Evolutionary conservation across 2,888 invertebrate genomes (phyloP).

Genomic region (Taphrorychus bicolor): DNA sequence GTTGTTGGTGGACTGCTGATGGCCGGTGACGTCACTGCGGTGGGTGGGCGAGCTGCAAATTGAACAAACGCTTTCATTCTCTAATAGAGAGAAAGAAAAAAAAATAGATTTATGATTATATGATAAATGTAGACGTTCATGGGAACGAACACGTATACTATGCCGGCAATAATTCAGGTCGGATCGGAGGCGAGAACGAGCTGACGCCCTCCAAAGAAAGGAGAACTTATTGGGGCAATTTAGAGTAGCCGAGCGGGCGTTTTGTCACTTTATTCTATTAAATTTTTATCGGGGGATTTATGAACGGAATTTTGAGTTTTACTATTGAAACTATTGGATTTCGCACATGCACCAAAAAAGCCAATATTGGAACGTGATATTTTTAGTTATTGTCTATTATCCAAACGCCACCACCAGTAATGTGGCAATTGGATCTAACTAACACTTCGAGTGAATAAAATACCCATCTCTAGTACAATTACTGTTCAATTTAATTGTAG

Average conservation of each 20-base stretch:
- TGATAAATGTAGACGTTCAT: slow-evolving; percentile 9
- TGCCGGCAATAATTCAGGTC: slow-evolving; percentile 26
- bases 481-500: too few species aligned
- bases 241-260: not conserved
- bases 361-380: too few species aligned
- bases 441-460: too few species aligned
- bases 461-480: too few species aligned
- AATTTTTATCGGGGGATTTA: not conserved
- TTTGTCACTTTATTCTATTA: not conserved
- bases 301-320: not conserved
- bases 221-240: not conserved
- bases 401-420: too few species aligned
- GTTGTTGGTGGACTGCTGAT: slow-evolving; percentile 45
- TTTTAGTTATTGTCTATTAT: too few species aligned
- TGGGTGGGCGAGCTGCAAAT: slow-evolving; percentile 52
- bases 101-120: not conserved
- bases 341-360: too few species aligned
- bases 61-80: too few species aligned
- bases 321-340: not conserved
- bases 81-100: not conserved
- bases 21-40: slow-evolving; percentile 47
- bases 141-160: slow-evolving; percentile 26
- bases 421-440: too few species aligned
- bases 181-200: not conserved
- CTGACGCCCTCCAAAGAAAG: not conserved